A percentile compares a stretch with the other conserved stretches of the same genome.
Conservation (phyloP, 2,888 invertebrate genomes). For the Luperina nickerlii region DNA sequence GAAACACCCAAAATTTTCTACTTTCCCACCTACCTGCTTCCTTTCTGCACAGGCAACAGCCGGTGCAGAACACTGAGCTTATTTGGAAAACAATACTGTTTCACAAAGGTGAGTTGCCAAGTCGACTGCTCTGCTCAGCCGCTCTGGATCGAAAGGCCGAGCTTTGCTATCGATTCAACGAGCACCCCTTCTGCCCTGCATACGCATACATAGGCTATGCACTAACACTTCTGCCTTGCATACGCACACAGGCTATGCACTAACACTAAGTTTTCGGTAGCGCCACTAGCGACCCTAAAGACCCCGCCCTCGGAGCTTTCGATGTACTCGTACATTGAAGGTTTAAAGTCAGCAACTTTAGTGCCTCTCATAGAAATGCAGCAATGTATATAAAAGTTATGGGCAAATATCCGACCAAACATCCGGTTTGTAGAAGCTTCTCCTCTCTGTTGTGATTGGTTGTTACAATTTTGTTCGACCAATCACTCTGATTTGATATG, state of each 20-base stretch:
- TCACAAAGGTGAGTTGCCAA: neutral
- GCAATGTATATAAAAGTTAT: slow-evolving; percentile 21
- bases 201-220: slow-evolving; percentile 35
- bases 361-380: neutral
- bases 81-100: neutral
- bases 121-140: slow-evolving; percentile 25
- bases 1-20: neutral
- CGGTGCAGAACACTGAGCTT: slow-evolving; percentile 1
- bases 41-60: neutral
- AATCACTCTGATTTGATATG: slow-evolving; percentile 10
- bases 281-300: slow-evolving; percentile 2
- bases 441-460: slow-evolving; percentile 15
- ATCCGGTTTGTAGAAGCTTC: slow-evolving; percentile 9
- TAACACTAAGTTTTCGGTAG: slow-evolving; percentile 18
- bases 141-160: slow-evolving; percentile 28
- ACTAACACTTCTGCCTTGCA: slow-evolving; percentile 22
- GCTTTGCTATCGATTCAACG: slow-evolving; percentile 15
- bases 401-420: neutral
- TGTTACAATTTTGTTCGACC: slow-evolving; percentile 1
- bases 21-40: slow-evolving; percentile 13
- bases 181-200: slow-evolving; percentile 6
- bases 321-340: slow-evolving; percentile 34
- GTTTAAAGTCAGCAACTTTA: neutral
- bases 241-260: slow-evolving; percentile 34
- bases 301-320: slow-evolving; percentile 18